Conservation (phyloP, 2,113 vertebrate species). For the Bufo gargarizans region DNA sequence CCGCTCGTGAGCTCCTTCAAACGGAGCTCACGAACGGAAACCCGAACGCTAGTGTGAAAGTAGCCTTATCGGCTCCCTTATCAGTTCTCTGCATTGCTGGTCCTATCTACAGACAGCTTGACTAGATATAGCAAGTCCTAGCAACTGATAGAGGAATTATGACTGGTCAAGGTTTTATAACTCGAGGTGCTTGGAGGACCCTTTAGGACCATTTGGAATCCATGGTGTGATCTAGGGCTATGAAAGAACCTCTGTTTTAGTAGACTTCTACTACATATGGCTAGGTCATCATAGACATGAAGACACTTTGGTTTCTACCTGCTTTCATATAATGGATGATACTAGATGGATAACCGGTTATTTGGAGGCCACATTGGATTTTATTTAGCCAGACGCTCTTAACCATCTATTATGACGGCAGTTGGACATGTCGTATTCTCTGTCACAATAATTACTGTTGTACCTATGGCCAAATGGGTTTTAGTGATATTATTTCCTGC, state of each 20-base stretch:
- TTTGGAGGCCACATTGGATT: background rate
- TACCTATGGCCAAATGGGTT: constrained; percentile 28
- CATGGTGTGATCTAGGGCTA: background rate
- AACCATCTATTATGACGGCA: background rate
- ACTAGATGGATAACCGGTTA: background rate
- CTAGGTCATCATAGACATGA: background rate
- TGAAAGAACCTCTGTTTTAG: background rate
- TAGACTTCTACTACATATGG: background rate
- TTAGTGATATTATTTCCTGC: constrained; percentile 11
- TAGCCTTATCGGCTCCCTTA: too few species aligned
- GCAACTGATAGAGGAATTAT: background rate
- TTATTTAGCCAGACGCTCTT: background rate
- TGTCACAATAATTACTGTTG: constrained; percentile 27
- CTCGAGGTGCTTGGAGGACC: background rate
- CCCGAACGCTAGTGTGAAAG: too few species aligned
- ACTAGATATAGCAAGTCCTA: background rate
- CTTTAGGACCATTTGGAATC: background rate
- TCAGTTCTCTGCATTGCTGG: background rate
- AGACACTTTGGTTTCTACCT: background rate
- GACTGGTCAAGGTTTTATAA: background rate
- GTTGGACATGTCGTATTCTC: background rate
- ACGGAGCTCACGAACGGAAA: too few species aligned
- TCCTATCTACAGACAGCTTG: background rate
- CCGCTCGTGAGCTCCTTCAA: too few species aligned
- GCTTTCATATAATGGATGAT: background rate